phyloP scores from a whole-genome alignment of 2,113 vertebrate genomes.

The Ariopsis seemanni region DNA sequence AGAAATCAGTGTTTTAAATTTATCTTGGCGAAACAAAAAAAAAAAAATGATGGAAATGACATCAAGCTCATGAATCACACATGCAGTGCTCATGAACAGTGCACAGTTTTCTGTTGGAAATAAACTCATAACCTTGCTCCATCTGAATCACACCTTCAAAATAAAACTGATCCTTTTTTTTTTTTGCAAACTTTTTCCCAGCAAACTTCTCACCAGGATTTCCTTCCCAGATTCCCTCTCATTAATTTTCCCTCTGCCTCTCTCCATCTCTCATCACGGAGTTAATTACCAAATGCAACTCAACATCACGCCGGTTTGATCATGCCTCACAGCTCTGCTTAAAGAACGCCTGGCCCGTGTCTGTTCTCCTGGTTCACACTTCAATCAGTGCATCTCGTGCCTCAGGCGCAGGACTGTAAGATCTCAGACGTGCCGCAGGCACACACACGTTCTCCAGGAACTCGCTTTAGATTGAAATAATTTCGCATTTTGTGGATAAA shows the following conservation, averaged over 20 bases:
- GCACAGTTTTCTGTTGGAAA: not conserved
- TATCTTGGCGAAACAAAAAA: too few relatives aligned
- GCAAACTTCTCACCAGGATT: not conserved
- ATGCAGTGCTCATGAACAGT: not conserved
- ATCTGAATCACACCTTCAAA: not conserved
- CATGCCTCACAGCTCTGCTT: constrained; percentile 18
- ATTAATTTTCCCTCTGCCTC: constrained; percentile 11
- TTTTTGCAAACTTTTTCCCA: not conserved
- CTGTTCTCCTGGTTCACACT: constrained; percentile 11
- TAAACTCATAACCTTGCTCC: not conserved
- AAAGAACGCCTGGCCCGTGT: not conserved
- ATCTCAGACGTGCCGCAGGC: not conserved
- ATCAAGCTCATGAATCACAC: not conserved
- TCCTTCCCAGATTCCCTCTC: constrained; percentile 8
- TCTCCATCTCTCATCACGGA: constrained; percentile 3
- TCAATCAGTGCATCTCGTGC: not conserved
- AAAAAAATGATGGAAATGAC: not conserved
- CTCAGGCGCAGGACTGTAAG: not conserved
- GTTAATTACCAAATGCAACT: constrained; percentile 18
- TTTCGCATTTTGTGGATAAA: not conserved
- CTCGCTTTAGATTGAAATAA: not conserved
- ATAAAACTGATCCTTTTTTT: not conserved
- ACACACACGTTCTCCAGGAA: not conserved
- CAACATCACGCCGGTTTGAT: not conserved
- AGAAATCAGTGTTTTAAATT: not conserved